Base-by-base conservation (phyloP, 2,888 invertebrate species). In the Agrotis ipsilon region DNA sequence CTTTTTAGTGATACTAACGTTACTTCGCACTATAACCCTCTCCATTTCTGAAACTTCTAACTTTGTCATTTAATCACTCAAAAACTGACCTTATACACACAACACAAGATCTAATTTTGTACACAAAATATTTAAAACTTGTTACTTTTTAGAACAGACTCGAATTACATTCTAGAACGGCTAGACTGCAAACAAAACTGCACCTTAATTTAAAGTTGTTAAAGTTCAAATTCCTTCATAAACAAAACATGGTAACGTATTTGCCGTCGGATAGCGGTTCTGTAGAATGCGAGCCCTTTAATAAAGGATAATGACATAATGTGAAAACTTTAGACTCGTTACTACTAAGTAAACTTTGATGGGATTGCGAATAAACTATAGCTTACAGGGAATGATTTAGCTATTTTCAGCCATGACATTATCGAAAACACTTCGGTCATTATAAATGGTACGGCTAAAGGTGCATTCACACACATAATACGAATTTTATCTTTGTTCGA, bases 1-100 rank as follows among this genome's bases (percentile, higher is more conserved):
- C 83, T 85, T 87, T 87, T 87, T 83, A 86, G 69, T 82, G 86
- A 82, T 81, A 82, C 85, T 87, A 82, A 85, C 80, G 76, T 82
- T 82, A 84, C 83, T 89, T 87, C 81, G 83, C 86, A 84, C 81
- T 81, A 59, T 75, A 72, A 68, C 72, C 32, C 16, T 43, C 32
- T 49, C 27, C 39, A 59, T 58, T 62, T 62, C 63, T 61, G 68
- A 71, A 19, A 32, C 46, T 18, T 45, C 21, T 57, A 68, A 48
- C 68, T 70, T 73, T 9, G 0, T 21, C 5, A n/a, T 6, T 0
- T 1, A 1, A 3, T 14, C 43, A 68, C 5, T 2, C 0, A 0
- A 73, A 73, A 59, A 61, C 1, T 0, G 11, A 54, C 66, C 18
- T 3, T 73, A 66, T 0, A 0, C 0, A 0, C 1, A 0, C 0